Base-by-base conservation (phyloP, 2,113 vertebrate genomes). In the Myxocyprinus asiaticus region DNA sequence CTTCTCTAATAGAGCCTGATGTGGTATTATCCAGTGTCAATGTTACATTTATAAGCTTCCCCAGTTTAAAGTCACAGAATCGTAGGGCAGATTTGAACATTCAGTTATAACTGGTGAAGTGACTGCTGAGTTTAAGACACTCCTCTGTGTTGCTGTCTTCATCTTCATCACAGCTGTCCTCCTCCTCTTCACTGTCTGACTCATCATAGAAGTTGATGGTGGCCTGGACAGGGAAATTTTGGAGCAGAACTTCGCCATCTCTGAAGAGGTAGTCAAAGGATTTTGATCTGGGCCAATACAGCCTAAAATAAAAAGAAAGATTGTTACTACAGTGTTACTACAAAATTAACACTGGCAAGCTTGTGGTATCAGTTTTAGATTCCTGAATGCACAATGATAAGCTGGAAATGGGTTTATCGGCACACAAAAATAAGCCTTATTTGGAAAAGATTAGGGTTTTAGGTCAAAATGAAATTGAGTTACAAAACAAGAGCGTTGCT, bases 131-230 rank as follows among this genome's bases (percentile, higher is more conserved):
- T 62, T 87, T 89, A 12, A 76, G 17, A 62, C 78, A 78, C 42
- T 81, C 68, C 1, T 62, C 81, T 0, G 53, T 82, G 0, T 83
- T 82, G 0, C 82, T 83, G 0, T 90, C 83, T 0, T 86, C 84
- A 3, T 87, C 78, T 4, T 86, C 84, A 4, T 91, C 84, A 0
- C 81, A 79, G 0, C 84, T 82, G 4, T 86, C 71, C 1, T 89
- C 86, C 2, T 92, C 89, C 0, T 90, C 89, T 33, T 91, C 92
- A 8, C 87, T 89, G 72, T 91, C 86, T 0, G 93, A 94, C 63
- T 95, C 93, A 0, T 94, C 94, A 3, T 95, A 96, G 66, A 96
- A 90, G 85, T 88, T 94, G 87, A 96, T 94, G 6, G 94, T 95
- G 15, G 95, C 95, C 85, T 96, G 95, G 22, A 94, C 89, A 0